A percentile compares a stretch with the other conserved stretches of the same genome.
Conservation (phyloP, 2,888 invertebrate genomes). For the Hartigia nigra region DNA sequence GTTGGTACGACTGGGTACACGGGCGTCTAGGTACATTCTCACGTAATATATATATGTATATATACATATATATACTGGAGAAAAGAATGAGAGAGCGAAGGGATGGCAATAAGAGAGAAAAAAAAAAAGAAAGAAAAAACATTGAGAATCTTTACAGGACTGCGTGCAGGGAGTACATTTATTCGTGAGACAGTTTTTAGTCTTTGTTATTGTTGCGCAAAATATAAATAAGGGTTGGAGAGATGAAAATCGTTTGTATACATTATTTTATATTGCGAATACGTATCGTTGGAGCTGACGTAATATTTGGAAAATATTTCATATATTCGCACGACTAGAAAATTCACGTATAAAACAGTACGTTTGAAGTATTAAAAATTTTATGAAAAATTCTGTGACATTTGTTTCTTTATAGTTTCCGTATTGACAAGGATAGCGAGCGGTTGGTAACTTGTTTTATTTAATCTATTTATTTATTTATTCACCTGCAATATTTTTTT, state of each 20-base stretch:
- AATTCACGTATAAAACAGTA: background rate
- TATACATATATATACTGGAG: background rate
- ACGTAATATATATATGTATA: too few relatives aligned
- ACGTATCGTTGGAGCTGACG: background rate
- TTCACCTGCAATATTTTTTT: background rate
- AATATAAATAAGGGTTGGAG: background rate
- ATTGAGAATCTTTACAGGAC: constrained; percentile 5
- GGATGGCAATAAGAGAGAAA: background rate
- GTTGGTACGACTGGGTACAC: background rate
- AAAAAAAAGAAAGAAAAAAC: constrained; percentile 7
- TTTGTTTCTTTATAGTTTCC: background rate
- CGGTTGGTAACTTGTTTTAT: background rate
- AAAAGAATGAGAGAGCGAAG: constrained; percentile 13
- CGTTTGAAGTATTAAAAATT: background rate
- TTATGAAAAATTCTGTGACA: background rate
- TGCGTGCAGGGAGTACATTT: background rate
- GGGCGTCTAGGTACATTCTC: background rate
- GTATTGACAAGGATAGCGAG: background rate
- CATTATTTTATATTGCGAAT: background rate
- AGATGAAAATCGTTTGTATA: background rate
- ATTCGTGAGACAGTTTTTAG: background rate
- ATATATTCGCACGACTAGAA: background rate
- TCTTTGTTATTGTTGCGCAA: background rate
- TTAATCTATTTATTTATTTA: background rate
- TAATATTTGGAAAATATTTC: background rate